phyloP scores from a whole-genome alignment of 2,888 invertebrate genomes.

The Phyto melanocephala region DNA sequence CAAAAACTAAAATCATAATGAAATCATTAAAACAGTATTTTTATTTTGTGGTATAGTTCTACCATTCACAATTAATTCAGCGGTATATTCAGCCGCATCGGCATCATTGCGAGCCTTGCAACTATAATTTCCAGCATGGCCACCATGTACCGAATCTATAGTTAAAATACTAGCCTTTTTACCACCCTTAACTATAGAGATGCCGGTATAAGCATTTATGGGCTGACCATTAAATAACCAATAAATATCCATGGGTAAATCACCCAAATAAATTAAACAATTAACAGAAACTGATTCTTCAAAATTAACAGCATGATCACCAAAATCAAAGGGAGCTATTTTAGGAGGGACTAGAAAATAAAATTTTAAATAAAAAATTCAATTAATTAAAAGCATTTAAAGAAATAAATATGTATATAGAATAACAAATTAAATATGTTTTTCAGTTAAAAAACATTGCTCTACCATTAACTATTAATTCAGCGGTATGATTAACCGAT shows the following conservation, averaged over 20 bases:
- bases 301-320: slow-evolving; percentile 84
- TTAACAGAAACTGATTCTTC: slow-evolving; percentile 83
- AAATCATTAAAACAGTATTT: neutral
- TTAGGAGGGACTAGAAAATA: slow-evolving; percentile 83
- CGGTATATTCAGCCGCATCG: slow-evolving; percentile 84
- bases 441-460: no score
- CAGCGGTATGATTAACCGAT: slow-evolving; percentile 81
- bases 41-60: slow-evolving; percentile 32
- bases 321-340: slow-evolving; percentile 86
- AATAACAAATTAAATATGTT: slow-evolving; percentile 50
- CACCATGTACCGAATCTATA: slow-evolving; percentile 82
- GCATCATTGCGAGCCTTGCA: slow-evolving; percentile 87
- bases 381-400: neutral
- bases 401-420: neutral
- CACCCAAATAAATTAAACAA: slow-evolving; percentile 83
- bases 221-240: slow-evolving; percentile 80
- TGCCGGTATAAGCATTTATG: slow-evolving; percentile 76
- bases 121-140: slow-evolving; percentile 87
- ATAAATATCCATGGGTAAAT: slow-evolving; percentile 83
- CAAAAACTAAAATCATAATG: neutral
- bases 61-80: slow-evolving; percentile 86
- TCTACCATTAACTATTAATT: slow-evolving; percentile 82
- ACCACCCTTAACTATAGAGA: slow-evolving; percentile 80
- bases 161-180: slow-evolving; percentile 82
- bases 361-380: slow-evolving; percentile 10